Base-by-base conservation (phyloP, 2,797 vertebrate species). In the Anguilla pacifica region DNA sequence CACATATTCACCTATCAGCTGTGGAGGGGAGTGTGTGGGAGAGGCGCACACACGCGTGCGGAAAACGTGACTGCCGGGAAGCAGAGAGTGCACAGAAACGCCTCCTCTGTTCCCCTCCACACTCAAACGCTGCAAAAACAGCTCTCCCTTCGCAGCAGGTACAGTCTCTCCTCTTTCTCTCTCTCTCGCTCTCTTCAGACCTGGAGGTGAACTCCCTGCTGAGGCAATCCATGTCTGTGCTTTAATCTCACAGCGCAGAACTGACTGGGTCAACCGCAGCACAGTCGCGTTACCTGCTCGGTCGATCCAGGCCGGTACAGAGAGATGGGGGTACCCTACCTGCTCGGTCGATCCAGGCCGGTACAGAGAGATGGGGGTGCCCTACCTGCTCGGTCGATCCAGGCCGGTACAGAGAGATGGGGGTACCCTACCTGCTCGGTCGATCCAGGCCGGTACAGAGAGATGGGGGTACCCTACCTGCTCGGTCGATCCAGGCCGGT, bases 401-500 rank as follows among this genome's bases (percentile, higher is more conserved):
- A 57, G 55, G 55, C 55, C 61, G 25, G 61, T 5, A 67, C 25
- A 67, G 9, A 70, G 25, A 9, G 53, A 3, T 28, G n/a, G 0
- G 35, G 74, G 72, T 5, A 11, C 72, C 0, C 9, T 43, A 15
- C 74, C 35, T 43, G 74, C 74, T 17, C 39, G 19, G 74, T 43
- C 13, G 19, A 43, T 79, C 74, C 74, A 79, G 74, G 35, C 19
- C 96, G 92, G 91, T 96, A 97, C 22, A 35, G 28, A 77, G 28
- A 39, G 72, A 9, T 2, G 28, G 9, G 11, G 28, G 70, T 28
- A 74, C 28, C 7, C 89, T 95, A 99, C 99, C 99, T 88, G 99
- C 99, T 97, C 99, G 97, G 96, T 99, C 98, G 91, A 99, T 99
- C 99, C 98, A 99, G 72, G 98, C 99, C 0, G 92, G 90, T 97